phyloP scores from a whole-genome alignment of 2,888 invertebrate genomes.

The Ecdyonurus torrentis region DNA sequence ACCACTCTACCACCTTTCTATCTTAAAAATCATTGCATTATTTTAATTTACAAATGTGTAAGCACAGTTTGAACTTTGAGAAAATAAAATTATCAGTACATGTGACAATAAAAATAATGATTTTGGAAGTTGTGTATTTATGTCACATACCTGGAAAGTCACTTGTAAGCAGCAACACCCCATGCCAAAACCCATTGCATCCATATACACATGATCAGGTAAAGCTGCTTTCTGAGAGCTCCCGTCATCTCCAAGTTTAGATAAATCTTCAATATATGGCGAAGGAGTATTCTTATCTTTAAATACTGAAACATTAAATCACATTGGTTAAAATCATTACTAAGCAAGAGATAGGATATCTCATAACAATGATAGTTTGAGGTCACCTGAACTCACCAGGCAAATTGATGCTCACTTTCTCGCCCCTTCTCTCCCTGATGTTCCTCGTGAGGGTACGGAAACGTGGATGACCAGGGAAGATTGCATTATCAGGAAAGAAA shows the following conservation, averaged over 20 bases:
- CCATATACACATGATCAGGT: constrained; percentile 92
- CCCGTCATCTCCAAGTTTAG: constrained; percentile 45
- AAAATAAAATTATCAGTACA: too few species aligned
- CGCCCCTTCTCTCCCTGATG: constrained; percentile 77
- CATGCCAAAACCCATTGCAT: constrained; percentile 99
- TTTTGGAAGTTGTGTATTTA: constrained; percentile 17
- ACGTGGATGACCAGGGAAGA: constrained; percentile 88
- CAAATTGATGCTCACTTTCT: constrained; percentile 92
- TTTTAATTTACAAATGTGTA: too few species aligned
- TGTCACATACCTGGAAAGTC: constrained; percentile 70
- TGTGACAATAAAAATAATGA: too few species aligned
- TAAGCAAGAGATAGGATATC: not conserved
- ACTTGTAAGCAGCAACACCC: constrained; percentile 94
- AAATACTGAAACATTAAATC: constrained; percentile 48
- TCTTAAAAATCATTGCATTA: too few species aligned
- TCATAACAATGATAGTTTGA: not conserved
- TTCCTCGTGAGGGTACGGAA: constrained; percentile 87
- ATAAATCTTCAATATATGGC: constrained; percentile 52
- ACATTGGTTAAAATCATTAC: constrained; percentile 9
- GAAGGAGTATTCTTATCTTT: constrained; percentile 72
- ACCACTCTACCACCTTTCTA: too few species aligned
- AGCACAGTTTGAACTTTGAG: too few species aligned
- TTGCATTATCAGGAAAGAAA: constrained; percentile 90
- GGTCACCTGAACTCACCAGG: constrained; percentile 47
- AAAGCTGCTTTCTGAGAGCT: constrained; percentile 46